Base-by-base conservation (phyloP, 1,140 invertebrate genomes). In the Daktulosphaira vitifoliae region DNA sequence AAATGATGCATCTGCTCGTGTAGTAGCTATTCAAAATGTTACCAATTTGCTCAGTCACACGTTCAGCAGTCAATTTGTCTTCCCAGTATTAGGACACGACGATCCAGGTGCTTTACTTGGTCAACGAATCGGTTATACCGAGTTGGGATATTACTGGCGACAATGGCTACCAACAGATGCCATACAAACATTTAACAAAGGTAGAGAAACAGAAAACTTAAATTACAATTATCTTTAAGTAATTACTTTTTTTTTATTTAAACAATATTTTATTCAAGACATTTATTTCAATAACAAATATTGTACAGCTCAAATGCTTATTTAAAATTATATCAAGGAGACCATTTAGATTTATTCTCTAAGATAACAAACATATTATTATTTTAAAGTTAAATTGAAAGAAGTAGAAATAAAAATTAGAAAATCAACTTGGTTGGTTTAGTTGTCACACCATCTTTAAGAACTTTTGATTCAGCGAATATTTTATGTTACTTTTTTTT, bases 81-180 rank as follows among this genome's bases (percentile, higher is more conserved):
- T 90, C 71, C 88, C 88, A 3, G 87, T 87, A 1, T 73, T 90
- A 65, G 88, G 88, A 1, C 86, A 89, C 74, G 85, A 88, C 71
- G 88, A 90, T 71, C 83, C 85, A 7, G 79, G 79, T 1, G 77
- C 81, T 7, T 81, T 79, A 42, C 64, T 65, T 0, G 70, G 69
- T 13, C 65, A 69, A 9, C 33, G 59, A 11, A 69, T 72, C 1
- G 66, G 70, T 7, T 81, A 79, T 70, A 79, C 78, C 46, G 79
- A 82, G 66, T 77, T 89, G 56, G 84, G 84, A 0, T 79, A 81
- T 53, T 80, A 88, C 71, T 91, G 88, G 87, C 81, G 81, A 69
- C 81, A 86, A 59, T 90, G 88, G 88, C 74, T 91, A 39, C 88
- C 88, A 1, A 81, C 82, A 1, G 88, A 91, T 66, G 87, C 87